Conservation (phyloP, 53 echinoderm and acorn worm genomes). For the Patiria pectinifera region DNA sequence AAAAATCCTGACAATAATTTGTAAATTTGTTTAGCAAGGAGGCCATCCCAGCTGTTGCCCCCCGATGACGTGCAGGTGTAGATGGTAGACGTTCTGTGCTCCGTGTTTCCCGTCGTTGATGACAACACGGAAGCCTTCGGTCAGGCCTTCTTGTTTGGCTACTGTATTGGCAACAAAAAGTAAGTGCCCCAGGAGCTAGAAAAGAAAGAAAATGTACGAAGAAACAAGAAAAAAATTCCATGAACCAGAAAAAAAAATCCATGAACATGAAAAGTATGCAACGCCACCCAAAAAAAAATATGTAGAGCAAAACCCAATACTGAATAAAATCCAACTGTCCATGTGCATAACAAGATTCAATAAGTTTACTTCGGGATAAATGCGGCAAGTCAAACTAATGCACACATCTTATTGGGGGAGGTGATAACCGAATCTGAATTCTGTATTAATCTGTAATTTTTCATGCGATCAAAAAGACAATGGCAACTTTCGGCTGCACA, state of each 20-base stretch:
- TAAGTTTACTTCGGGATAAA: too few species aligned
- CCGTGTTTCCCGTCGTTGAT: slow-evolving; percentile 91
- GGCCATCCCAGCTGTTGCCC: slow-evolving; percentile 90
- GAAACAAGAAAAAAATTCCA: not conserved
- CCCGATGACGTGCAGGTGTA: slow-evolving; percentile 93
- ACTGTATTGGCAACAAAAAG: slow-evolving; percentile 86
- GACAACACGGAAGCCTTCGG: slow-evolving; percentile 84
- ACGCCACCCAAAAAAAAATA: not conserved
- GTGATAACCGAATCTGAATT: too few species aligned
- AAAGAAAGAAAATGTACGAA: not conserved
- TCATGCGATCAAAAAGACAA: too few species aligned
- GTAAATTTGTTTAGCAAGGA: slow-evolving; percentile 63
- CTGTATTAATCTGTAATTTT: too few species aligned
- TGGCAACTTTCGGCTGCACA: too few species aligned
- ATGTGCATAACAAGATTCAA: too few species aligned
- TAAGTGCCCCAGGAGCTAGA: slow-evolving; percentile 82
- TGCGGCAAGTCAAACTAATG: too few species aligned
- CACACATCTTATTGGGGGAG: too few species aligned
- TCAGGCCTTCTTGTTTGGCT: slow-evolving; percentile 70
- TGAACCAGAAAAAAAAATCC: not conserved
- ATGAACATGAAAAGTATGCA: not conserved
- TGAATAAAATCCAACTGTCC: too few species aligned
- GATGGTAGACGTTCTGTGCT: slow-evolving; percentile 85
- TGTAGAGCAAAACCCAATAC: too few species aligned
- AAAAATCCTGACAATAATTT: too few species aligned